Base-by-base conservation (phyloP, 1,140 invertebrate species). In the Zaprionus vittiger region DNA sequence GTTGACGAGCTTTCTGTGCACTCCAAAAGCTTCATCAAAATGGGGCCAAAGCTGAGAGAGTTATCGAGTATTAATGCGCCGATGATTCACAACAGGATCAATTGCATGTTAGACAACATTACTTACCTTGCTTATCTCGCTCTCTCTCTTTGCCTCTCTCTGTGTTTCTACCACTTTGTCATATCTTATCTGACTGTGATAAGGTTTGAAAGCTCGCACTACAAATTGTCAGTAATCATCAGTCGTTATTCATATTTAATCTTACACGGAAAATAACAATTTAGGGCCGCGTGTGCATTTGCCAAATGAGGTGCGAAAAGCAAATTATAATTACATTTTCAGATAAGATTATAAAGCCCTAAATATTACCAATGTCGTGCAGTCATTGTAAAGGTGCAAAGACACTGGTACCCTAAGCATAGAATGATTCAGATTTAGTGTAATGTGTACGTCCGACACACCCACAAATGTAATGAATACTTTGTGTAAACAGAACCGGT, bases 281-380 rank as follows among this genome's bases (percentile, higher is more conserved):
- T 69, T 55, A 6, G 38, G 31, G 34, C 49, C 9, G 38, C 9
- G 0, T 34, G 31, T 65, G 49, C 20, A 9, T 14, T 31, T 65
- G 38, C 65, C 69, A 68, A 69, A 66, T 69, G 44, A 56, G 52
- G 20, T 57, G 31, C 57, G 37, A 66, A 63, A 55, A 37, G 47
- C 38, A 71, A 80, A 74, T 74, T 57, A 79, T 63, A 83, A 81
- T 83, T 83, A 78, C 65, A 80, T 81, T 86, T 83, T 7, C 4
- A 26, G 70, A 86, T 86, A 74, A 86, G 80, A 83, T 86, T 47
- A 47, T 72, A 44, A 47, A 55, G 5, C 7, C 9, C 52, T 49
- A 38, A 41, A 31, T 49, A 63, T 71, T 49, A 22, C 14, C 41
- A 44, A 47, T 28, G 54, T 49, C 24, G 20, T 28, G 28, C 2